phyloP scores from a whole-genome alignment of 1,140 invertebrate genomes.

The Samia ricini region DNA sequence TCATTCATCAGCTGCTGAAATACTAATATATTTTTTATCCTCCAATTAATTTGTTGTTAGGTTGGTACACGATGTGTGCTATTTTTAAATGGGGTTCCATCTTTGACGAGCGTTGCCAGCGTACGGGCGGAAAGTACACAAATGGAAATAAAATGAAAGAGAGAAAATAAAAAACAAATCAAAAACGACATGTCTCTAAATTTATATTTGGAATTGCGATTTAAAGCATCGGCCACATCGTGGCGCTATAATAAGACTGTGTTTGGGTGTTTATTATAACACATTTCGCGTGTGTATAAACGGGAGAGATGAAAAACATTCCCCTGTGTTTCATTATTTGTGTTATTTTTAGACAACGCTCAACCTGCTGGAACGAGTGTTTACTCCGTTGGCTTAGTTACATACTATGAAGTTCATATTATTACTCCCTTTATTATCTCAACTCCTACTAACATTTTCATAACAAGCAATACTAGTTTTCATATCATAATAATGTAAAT shows the following conservation, averaged over 20 bases:
- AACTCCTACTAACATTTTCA: background rate
- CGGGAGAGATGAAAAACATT: conserved; percentile 73
- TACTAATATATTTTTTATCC: conserved; percentile 25
- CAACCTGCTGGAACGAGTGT: conserved; percentile 71
- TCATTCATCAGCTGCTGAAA: conserved; percentile 35
- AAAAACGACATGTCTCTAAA: conserved; percentile 50
- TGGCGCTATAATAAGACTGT: conserved; percentile 70
- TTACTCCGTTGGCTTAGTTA: conserved; percentile 65
- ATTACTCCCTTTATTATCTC: conserved; percentile 47
- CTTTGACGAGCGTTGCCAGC: background rate
- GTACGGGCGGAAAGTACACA: background rate
- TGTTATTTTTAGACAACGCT: conserved; percentile 71
- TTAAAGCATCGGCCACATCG: conserved; percentile 70
- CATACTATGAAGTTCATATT: conserved; percentile 66
- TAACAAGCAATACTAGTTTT: too few species aligned
- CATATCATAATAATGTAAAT: too few species aligned
- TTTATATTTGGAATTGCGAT: conserved; percentile 63
- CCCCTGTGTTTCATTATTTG: conserved; percentile 75
- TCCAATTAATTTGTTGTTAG: conserved; percentile 26
- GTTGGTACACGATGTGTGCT: conserved; percentile 20
- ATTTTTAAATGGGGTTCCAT: conserved; percentile 28
- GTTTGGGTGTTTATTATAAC: conserved; percentile 76
- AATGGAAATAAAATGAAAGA: background rate
- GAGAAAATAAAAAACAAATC: conserved; percentile 58
- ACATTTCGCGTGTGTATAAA: conserved; percentile 73